phyloP scores from a whole-genome alignment of 2,113 vertebrate species.

The Trachemys scripta region DNA sequence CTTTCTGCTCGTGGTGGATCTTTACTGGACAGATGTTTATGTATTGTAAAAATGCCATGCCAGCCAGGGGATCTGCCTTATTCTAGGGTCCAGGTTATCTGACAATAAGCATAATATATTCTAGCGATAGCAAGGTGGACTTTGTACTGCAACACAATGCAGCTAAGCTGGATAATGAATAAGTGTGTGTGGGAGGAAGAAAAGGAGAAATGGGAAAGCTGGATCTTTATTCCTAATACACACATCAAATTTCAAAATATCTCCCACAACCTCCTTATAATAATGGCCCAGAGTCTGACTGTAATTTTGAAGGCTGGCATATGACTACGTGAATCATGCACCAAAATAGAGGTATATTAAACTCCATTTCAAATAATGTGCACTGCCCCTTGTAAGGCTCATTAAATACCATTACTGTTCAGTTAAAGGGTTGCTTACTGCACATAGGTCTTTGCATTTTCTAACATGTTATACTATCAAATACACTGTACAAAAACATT shows the following conservation, averaged over 20 bases:
- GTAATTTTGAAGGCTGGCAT: slow-evolving; percentile 7
- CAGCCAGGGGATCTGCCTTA: too few relatives aligned
- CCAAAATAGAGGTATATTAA: neutral
- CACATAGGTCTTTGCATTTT: neutral
- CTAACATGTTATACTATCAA: neutral
- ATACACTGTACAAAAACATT: neutral
- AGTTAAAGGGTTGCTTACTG: neutral
- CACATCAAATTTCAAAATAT: neutral
- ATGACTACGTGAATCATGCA: neutral
- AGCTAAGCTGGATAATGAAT: neutral
- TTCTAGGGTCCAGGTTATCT: too few relatives aligned
- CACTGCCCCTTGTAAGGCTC: neutral
- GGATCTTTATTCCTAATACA: neutral
- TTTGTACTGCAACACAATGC: neutral
- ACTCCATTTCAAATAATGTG: slow-evolving; percentile 6
- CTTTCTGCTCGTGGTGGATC: neutral
- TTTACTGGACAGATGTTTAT: neutral
- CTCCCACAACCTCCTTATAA: neutral
- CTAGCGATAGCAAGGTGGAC: neutral
- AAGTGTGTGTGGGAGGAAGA: neutral
- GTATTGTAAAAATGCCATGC: too few relatives aligned
- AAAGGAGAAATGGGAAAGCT: slow-evolving; percentile 3
- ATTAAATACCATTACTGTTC: neutral
- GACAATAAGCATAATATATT: too few relatives aligned
- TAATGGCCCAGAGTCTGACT: neutral